Percentiles rank a stretch among this genome's conserved stretches.
These are phyloP conservation scores for Babyrousa celebensis DNA, from an alignment of 2,797 vertebrate genomes.

Conservation along the genomic window DNA sequence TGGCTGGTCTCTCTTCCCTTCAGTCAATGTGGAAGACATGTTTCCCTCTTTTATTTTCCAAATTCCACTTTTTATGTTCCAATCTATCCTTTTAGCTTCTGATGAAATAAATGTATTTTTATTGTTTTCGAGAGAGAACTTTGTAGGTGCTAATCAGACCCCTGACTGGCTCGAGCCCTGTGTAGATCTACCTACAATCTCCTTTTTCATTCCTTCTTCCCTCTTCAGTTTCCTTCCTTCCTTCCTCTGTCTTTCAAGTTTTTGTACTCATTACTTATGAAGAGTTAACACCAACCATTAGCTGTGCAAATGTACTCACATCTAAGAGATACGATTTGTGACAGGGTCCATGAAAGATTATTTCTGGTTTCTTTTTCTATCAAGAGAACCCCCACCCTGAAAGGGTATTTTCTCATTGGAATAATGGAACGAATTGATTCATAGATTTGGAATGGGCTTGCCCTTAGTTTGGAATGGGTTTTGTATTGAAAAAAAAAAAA, in stretches of 20 bases:
- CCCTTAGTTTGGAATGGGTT: slow-evolving; percentile 68
- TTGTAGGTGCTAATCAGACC: neutral
- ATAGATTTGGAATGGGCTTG: slow-evolving; percentile 69
- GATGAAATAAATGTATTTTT: slow-evolving; percentile 23
- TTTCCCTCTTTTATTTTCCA: slow-evolving; percentile 45
- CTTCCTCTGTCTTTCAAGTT: neutral
- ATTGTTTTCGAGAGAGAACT: slow-evolving; percentile 50
- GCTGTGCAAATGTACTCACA: slow-evolving; percentile 19
- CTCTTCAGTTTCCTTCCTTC: neutral
- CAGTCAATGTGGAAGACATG: neutral
- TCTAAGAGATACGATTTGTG: slow-evolving; percentile 60
- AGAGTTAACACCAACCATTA: slow-evolving; percentile 37
- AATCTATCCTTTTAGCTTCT: neutral
- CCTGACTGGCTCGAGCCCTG: neutral
- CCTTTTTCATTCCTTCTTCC: neutral
- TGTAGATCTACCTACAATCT: neutral
- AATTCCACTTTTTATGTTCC: neutral
- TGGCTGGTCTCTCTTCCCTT: neutral
- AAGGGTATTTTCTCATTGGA: slow-evolving; percentile 66
- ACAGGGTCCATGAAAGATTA: slow-evolving; percentile 27
- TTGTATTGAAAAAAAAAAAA: slow-evolving; percentile 55
- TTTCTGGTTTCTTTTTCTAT: slow-evolving; percentile 72
- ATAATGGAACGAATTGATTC: slow-evolving; percentile 70
- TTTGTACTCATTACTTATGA: neutral
- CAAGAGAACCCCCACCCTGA: slow-evolving; percentile 11